Conservation (phyloP, 1,140 invertebrate species). For the Proctacanthus coquilletti region DNA sequence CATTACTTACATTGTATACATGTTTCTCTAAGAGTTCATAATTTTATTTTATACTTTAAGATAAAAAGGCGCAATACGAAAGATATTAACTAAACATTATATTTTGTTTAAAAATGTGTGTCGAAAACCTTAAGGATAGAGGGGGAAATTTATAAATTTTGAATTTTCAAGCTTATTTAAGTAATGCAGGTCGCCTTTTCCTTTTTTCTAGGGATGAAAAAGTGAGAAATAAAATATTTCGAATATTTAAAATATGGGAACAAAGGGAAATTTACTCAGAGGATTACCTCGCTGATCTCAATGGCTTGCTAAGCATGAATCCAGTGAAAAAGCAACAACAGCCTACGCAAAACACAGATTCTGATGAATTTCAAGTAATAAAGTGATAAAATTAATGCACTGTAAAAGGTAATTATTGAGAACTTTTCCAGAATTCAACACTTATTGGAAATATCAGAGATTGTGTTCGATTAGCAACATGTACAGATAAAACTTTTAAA, state of each 20-base stretch:
- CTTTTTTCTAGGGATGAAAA: constrained; percentile 58
- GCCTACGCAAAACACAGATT: constrained; percentile 29
- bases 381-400: too few species aligned
- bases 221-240: constrained; percentile 65
- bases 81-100: too few species aligned
- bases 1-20: too few species aligned
- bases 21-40: too few species aligned
- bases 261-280: constrained; percentile 76
- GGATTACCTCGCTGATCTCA: constrained; percentile 70
- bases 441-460: constrained; percentile 37
- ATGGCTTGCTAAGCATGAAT: constrained; percentile 57
- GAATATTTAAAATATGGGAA: constrained; percentile 91
- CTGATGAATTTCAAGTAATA: constrained; percentile 23
- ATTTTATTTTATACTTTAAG: too few species aligned
- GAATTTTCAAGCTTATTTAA: background rate
- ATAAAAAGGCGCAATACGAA: too few species aligned
- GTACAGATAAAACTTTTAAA: constrained; percentile 27
- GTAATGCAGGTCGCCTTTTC: constrained; percentile 2
- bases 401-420: constrained; percentile 2
- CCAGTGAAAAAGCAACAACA: constrained; percentile 52
- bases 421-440: constrained; percentile 25
- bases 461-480: constrained; percentile 31
- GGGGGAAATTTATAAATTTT: background rate
- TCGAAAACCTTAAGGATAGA: too few species aligned
- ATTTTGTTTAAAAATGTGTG: too few species aligned